Evolutionary conservation across 2,113 vertebrate species (phyloP), one percentile per base, ranked within the genome.

Genomic region (Epinephelus moara): DNA sequence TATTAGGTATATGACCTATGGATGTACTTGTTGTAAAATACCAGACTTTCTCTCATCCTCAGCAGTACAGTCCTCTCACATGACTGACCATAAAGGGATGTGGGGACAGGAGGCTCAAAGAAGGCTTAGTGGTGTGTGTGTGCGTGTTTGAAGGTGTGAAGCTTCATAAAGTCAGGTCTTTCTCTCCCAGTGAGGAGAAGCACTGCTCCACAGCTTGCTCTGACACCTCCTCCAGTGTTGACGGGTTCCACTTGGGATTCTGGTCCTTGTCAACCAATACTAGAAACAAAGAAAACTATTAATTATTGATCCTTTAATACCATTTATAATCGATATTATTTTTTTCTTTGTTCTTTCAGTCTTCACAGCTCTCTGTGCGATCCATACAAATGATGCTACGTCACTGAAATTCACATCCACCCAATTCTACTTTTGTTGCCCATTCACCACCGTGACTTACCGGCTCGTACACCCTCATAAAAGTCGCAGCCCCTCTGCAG

Each of bases 181-280:
- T 80, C 2, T 84, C 96, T 86, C 97, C 97, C 86, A 98, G 92
- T 0, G 97, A 93, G 60, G 96, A 93, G 90, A 99, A 98, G 74
- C 96, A 95, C 47, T 89, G 68, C 0, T 97, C 95, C 92, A 99
- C 52, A 13, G 85, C 90, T 87, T 96, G 94, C 18, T 97, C 96
- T 0, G 96, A 96, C 76, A 99, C 95, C 60, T 96, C 96, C 87
- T 97, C 96, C 63, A 97, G 92, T 0, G 92, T 33, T 15, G 96
- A 86, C 14, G 98, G 98, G 59, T 94, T 97, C 98, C 98, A 99
- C 85, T 90, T 95, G 27, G 98, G 97, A 72, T 78, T 95, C 6
- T 97, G 97, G 94, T 99, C 97, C 93, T 95, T 98, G 93, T 99
- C 98, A 53, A 98, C 94, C 80, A 99, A 89, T 87, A 98, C 98